Evolutionary conservation across 2,888 invertebrate genomes (phyloP).

Genomic region (Trichopria drosophilae): DNA sequence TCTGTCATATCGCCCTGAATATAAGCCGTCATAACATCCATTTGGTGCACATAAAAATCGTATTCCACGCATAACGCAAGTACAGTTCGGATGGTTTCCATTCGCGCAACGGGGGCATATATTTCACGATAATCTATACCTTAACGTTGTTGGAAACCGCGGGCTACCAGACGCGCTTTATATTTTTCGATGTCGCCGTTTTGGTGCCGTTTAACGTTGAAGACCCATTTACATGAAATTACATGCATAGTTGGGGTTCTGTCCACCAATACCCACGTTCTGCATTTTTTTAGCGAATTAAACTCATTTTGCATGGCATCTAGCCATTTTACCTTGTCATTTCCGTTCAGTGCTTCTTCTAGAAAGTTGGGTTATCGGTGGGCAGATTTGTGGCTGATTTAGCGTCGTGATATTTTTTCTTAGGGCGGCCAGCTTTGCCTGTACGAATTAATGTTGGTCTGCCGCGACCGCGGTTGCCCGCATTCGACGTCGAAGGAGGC

Average conservation of each 20-base stretch:
- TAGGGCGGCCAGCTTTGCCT: constrained; percentile 54
- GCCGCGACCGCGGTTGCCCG: constrained; percentile 22
- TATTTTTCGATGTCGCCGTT: too few species aligned
- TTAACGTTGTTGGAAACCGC: background rate
- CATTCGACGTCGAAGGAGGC: too few species aligned
- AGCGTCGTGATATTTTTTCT: constrained; percentile 24
- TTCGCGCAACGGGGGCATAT: constrained; percentile 2
- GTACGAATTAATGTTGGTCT: constrained; percentile 40
- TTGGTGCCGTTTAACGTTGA: too few species aligned
- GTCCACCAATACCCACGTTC: too few species aligned
- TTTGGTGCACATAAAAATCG: background rate
- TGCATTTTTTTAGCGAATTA: too few species aligned
- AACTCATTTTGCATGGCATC: too few species aligned
- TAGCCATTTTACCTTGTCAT: too few species aligned
- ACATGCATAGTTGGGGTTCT: too few species aligned
- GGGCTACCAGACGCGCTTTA: constrained; percentile 9
- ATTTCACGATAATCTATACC: constrained; percentile 9
- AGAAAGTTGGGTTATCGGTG: too few species aligned
- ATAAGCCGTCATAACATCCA: background rate
- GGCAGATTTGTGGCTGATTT: too few species aligned
- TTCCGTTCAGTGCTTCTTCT: too few species aligned
- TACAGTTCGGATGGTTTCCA: constrained; percentile 1
- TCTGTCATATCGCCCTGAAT: background rate
- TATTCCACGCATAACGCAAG: background rate
- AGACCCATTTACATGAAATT: too few species aligned